Evolutionary conservation across 2,113 vertebrate species (phyloP).

Genomic region (Ahaetulla prasina): DNA sequence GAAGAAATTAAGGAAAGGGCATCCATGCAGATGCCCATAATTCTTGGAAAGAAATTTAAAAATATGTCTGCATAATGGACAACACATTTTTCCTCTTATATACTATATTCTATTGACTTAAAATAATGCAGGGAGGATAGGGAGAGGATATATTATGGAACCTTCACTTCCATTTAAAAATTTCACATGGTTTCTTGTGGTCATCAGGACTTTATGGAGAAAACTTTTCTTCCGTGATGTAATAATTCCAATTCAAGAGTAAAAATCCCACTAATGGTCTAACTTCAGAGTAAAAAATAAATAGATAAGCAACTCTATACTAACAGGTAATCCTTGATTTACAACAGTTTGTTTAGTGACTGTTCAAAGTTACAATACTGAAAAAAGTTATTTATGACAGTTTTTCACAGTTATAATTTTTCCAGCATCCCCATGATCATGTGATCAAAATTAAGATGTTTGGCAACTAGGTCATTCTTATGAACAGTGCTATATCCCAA

Average conservation of each 20-base stretch:
- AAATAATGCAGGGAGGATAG: background rate
- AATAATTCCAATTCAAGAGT: background rate
- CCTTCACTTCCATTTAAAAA: background rate
- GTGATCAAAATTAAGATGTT: too few species aligned
- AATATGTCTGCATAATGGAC: background rate
- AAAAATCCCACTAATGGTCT: background rate
- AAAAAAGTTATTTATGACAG: too few species aligned
- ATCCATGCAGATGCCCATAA: background rate
- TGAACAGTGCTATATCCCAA: too few species aligned
- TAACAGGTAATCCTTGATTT: background rate
- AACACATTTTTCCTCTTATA: background rate
- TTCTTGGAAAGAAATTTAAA: background rate
- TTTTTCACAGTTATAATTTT: too few species aligned
- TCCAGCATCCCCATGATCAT: too few species aligned
- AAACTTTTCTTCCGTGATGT: background rate
- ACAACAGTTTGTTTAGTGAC: too few species aligned
- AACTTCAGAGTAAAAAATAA: background rate
- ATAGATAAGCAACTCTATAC: background rate
- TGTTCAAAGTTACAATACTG: too few species aligned
- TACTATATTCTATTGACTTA: background rate
- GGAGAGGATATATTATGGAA: background rate
- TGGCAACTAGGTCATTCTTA: too few species aligned
- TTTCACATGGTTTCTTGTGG: background rate
- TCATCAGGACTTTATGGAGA: background rate
- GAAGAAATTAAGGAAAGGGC: background rate